These are phyloP conservation scores for Venustaconcha ellipsiformis DNA, from an alignment of 1,140 invertebrate genomes.

Conservation along the genomic window DNA sequence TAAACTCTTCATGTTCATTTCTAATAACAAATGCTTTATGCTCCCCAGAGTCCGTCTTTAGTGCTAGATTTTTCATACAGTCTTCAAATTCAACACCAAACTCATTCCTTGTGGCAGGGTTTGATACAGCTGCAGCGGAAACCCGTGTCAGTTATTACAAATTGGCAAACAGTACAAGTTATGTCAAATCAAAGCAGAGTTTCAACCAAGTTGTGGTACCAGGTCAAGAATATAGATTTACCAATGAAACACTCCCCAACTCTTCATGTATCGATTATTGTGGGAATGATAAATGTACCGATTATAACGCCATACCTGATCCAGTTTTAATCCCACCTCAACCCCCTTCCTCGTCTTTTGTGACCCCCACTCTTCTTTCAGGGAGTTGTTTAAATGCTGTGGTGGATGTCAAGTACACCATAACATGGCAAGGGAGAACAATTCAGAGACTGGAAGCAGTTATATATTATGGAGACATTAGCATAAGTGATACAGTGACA, in stretches of 20 bases:
- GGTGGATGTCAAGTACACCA: constrained; percentile 43
- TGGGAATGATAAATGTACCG: constrained; percentile 26
- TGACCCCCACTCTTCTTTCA: constrained; percentile 4
- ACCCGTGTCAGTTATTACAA: constrained; percentile 12
- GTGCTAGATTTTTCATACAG: constrained; percentile 35
- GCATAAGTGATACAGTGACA: constrained; percentile 1
- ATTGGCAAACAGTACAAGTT: not conserved
- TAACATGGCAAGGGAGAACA: constrained; percentile 32
- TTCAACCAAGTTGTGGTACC: constrained; percentile 8
- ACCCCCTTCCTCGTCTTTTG: not conserved
- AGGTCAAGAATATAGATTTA: constrained; percentile 25
- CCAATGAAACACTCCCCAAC: constrained; percentile 14
- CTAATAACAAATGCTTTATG: constrained; percentile 30
- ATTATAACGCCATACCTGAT: constrained; percentile 11
- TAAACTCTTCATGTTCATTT: constrained; percentile 29
- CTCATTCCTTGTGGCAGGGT: constrained; percentile 1
- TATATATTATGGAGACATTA: constrained; percentile 31
- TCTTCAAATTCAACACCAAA: constrained; percentile 33
- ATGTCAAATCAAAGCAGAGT: constrained; percentile 11
- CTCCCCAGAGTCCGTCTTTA: constrained; percentile 28
- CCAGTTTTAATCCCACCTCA: constrained; percentile 1
- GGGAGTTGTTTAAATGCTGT: constrained; percentile 35
- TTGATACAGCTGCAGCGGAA: constrained; percentile 2
- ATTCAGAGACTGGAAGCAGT: constrained; percentile 34
- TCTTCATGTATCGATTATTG: constrained; percentile 17